A percentile compares a stretch with the other conserved stretches of the same genome.
phyloP scores from a whole-genome alignment of 1,140 invertebrate genomes.

The Saccostrea glomerata region DNA sequence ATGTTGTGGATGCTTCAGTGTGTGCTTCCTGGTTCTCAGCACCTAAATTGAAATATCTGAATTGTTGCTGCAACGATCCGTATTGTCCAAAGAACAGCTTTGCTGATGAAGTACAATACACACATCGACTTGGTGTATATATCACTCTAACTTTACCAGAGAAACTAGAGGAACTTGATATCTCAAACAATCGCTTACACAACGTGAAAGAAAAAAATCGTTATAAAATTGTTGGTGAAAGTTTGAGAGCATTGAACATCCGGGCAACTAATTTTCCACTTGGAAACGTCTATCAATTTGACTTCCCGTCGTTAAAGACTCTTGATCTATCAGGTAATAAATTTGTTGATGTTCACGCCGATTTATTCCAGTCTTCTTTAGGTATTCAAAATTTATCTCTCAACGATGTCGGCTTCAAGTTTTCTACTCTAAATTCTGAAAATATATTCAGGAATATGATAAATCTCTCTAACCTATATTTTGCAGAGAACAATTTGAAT shows the following conservation, averaged over 20 bases:
- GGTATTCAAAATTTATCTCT: not conserved
- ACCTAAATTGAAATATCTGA: not conserved
- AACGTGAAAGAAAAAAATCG: not conserved
- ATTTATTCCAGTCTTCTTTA: not conserved
- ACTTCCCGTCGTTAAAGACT: not conserved
- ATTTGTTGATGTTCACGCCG: not conserved
- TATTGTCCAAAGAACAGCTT: not conserved
- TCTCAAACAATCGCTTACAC: not conserved
- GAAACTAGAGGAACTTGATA: not conserved
- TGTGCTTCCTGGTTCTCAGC: not conserved
- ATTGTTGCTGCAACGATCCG: not conserved
- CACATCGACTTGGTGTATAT: not conserved
- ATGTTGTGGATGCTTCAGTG: not conserved
- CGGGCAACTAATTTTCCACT: not conserved
- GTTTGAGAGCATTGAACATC: not conserved
- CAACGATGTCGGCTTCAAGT: not conserved
- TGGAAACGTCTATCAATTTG: not conserved
- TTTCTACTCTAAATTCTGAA: not conserved
- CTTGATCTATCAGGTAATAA: not conserved
- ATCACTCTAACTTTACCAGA: not conserved
- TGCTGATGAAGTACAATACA: not conserved
- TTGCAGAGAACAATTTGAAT: not conserved
- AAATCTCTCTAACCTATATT: not conserved
- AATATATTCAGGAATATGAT: not conserved
- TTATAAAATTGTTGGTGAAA: not conserved